Percentiles rank a stretch among this genome's conserved stretches.
Conservation (phyloP, 2,797 vertebrate species). For the Sebastes cheni region DNA sequence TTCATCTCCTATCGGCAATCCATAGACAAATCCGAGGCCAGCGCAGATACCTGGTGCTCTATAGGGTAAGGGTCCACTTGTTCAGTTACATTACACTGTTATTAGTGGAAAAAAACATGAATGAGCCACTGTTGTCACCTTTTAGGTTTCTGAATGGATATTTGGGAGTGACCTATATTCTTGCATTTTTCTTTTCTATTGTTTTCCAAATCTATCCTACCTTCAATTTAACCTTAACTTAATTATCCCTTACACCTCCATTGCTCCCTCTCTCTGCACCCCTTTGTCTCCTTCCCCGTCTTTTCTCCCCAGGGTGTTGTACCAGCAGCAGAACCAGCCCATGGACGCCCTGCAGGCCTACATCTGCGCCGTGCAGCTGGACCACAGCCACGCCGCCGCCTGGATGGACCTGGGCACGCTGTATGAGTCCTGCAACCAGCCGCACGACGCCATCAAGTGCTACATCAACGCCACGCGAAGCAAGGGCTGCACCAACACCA, state of each 20-base stretch:
- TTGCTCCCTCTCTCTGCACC: too few relatives aligned
- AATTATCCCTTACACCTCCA: neutral
- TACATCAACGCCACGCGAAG: constrained; percentile 99
- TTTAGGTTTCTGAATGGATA: neutral
- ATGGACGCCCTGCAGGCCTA: constrained; percentile 99
- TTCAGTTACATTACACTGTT: neutral
- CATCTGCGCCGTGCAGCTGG: constrained; percentile 99
- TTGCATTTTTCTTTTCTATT: neutral
- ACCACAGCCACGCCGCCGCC: constrained; percentile 98
- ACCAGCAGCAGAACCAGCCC: constrained; percentile 99
- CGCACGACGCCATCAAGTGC: constrained; percentile 99
- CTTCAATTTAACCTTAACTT: neutral
- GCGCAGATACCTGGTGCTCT: constrained; percentile 99
- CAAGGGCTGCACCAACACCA: constrained; percentile 98
- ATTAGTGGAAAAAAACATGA: neutral
- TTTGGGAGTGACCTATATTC: neutral
- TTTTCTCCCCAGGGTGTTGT: constrained; percentile 88
- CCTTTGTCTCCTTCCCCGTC: neutral
- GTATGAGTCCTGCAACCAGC: constrained; percentile 99
- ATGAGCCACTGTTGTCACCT: neutral
- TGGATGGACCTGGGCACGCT: constrained; percentile 99
- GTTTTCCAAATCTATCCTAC: too few relatives aligned
- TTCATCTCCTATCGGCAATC: constrained; percentile 99
- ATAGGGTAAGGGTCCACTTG: constrained; percentile 88
- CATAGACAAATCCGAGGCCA: constrained; percentile 99